Evolutionary conservation across 2,888 invertebrate genomes (phyloP), one percentile per base, ranked within the genome.

Genomic region (Isoperla grammatica): DNA sequence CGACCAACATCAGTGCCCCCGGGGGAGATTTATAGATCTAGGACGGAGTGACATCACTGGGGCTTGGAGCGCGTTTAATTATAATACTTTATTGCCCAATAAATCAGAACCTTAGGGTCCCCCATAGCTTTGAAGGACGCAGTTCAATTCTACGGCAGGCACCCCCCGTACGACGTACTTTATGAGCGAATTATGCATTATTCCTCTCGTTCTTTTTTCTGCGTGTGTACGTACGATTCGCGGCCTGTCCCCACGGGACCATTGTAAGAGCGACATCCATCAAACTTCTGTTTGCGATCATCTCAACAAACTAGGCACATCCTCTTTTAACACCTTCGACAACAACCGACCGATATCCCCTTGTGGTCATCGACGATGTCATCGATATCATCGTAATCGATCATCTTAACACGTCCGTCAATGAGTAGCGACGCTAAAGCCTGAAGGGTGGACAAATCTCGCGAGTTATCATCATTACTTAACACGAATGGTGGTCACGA

Each of bases 81-180:
- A 85, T 84, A 84, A 85, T 85, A 84, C 84, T 85, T 84, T 84
- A 85, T 84, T 83, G 84, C 81, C 81, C 83, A 81, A 84, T 85
- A 84, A 85, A 85, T 85, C 84, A 84, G 77, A 69, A 63, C 62
- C 63, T 63, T 61, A 62, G 62, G 62, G 59, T 57, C 64, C 62
- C 61, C 64, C 62, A 61, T 59, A 54, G 71, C 75, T 76, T 76
- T 77, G 77, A 77, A 75, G 76, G 82, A 82, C 82, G 82, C 81
- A 82, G 81, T 81, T 83, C 83, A 81, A 82, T 83, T 82, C 82
- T 79, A 77, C 78, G 77, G 75, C 75, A 71, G 75, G 75, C 46
- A 20, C 46, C 15, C 45, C 46, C 46, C 46, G 5, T 42, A 80
- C 77, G 80, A 75, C 75, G 81, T 82, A 81, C 81, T 82, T 83